These are phyloP conservation scores for Nothobranchius furzeri DNA, from an alignment of 2,113 vertebrate species.

Conservation along the genomic window DNA sequence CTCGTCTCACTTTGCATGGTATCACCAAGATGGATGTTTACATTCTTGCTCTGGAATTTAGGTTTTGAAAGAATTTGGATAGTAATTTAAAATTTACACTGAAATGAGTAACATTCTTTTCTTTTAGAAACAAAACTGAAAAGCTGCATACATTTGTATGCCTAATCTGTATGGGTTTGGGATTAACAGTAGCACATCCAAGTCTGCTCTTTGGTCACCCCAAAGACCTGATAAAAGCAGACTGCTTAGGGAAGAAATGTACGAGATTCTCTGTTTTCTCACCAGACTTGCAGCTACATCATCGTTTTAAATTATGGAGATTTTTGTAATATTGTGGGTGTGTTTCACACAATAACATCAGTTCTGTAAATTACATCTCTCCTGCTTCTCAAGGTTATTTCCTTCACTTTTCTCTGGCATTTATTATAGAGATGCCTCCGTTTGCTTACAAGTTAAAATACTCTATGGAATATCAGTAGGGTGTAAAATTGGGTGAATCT, in stretches of 20 bases:
- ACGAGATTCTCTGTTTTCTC: too few relatives aligned
- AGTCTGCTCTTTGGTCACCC: neutral
- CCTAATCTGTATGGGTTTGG: neutral
- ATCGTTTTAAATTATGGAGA: neutral
- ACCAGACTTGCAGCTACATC: neutral
- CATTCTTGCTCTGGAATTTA: slow-evolving; percentile 1
- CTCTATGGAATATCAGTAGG: neutral
- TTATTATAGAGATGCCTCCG: neutral
- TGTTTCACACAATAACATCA: neutral
- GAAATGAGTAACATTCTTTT: neutral
- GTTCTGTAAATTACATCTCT: neutral
- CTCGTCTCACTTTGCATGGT: neutral
- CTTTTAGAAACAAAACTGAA: neutral
- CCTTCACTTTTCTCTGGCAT: too few relatives aligned
- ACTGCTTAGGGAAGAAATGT: neutral
- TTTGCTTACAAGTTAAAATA: neutral
- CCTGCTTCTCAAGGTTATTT: neutral
- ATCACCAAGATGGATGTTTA: slow-evolving; percentile 9
- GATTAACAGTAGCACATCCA: neutral
- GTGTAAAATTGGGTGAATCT: neutral
- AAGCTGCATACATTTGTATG: neutral
- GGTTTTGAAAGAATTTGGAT: neutral
- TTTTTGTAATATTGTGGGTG: neutral
- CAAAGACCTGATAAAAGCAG: neutral
- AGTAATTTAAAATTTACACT: too few relatives aligned